Evolutionary conservation across 2,888 invertebrate genomes (phyloP).

Genomic region (Drosophila suboccidentalis): DNA sequence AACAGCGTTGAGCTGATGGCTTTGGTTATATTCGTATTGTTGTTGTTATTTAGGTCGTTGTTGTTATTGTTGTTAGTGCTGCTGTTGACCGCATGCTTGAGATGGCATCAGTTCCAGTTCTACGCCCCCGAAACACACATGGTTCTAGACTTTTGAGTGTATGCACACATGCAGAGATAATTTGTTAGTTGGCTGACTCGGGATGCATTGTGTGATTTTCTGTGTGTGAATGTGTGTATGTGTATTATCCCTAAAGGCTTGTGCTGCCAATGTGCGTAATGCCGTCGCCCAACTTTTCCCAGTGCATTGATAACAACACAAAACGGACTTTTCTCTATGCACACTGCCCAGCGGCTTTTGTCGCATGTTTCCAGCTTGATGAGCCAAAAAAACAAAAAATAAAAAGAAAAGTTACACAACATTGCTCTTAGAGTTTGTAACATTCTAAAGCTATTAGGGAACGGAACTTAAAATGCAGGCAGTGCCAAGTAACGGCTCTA

Average conservation of each 20-base stretch:
- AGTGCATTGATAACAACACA: conserved; percentile 55
- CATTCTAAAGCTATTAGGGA: conserved; percentile 45
- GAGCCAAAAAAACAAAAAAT: conserved; percentile 55
- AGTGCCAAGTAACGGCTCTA: neutral
- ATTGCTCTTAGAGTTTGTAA: conserved; percentile 55
- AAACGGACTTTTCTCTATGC: conserved; percentile 37
- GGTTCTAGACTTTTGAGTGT: conserved; percentile 73
- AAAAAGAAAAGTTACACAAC: conserved; percentile 60
- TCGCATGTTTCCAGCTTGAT: conserved; percentile 77
- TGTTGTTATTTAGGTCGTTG: conserved; percentile 10
- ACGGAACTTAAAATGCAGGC: conserved; percentile 23
- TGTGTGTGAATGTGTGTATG: conserved; percentile 5
- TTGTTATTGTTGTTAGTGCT: conserved; percentile 30
- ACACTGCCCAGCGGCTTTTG: conserved; percentile 70
- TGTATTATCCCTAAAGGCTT: conserved; percentile 52
- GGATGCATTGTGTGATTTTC: conserved; percentile 36
- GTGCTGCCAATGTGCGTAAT: conserved; percentile 69
- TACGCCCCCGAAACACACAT: conserved; percentile 52
- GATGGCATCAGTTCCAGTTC: conserved; percentile 72
- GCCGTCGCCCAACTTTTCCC: conserved; percentile 51
- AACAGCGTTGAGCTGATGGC: conserved; percentile 61
- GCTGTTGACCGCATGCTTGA: conserved; percentile 75
- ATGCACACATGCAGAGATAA: conserved; percentile 79
- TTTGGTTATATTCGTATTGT: conserved; percentile 38
- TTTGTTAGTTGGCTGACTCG: conserved; percentile 73